Percentiles rank a stretch among this genome's conserved stretches.
Evolutionary conservation across 2,797 vertebrate species (phyloP).

Genomic region (Gallinago stenura): DNA sequence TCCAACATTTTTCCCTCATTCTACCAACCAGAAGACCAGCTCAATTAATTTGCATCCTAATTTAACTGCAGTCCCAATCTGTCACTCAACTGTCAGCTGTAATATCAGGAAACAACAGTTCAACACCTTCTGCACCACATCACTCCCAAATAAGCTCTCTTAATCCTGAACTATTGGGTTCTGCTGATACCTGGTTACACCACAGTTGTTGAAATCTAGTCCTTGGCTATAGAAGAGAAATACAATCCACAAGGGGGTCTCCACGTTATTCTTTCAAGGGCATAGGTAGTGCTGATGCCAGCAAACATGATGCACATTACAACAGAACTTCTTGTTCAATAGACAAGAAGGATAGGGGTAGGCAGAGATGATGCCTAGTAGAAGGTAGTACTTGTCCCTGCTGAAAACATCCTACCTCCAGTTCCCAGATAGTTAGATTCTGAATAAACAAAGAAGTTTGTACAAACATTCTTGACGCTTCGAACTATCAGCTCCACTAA

Average conservation of each 20-base stretch:
- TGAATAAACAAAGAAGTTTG: neutral
- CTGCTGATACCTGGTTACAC: neutral
- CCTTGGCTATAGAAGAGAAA: neutral
- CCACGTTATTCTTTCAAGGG: neutral
- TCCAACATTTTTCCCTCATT: neutral
- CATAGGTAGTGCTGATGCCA: neutral
- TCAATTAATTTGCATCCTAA: neutral
- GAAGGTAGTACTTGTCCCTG: neutral
- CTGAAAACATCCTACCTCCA: neutral
- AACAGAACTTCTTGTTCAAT: neutral
- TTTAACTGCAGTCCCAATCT: neutral
- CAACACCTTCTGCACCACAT: neutral
- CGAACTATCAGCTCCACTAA: neutral
- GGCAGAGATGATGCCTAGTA: fast-evolving
- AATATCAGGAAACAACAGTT: neutral
- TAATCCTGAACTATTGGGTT: neutral
- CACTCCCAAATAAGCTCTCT: neutral
- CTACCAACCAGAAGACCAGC: neutral
- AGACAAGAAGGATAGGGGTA: neutral
- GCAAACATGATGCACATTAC: neutral
- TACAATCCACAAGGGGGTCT: neutral
- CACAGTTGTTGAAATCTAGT: neutral
- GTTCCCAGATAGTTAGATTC: neutral
- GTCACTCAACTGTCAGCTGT: neutral
- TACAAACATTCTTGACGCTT: too few species aligned